These are phyloP conservation scores for Misgurnus anguillicaudatus DNA, from an alignment of 2,113 vertebrate species.

Conservation along the genomic window DNA sequence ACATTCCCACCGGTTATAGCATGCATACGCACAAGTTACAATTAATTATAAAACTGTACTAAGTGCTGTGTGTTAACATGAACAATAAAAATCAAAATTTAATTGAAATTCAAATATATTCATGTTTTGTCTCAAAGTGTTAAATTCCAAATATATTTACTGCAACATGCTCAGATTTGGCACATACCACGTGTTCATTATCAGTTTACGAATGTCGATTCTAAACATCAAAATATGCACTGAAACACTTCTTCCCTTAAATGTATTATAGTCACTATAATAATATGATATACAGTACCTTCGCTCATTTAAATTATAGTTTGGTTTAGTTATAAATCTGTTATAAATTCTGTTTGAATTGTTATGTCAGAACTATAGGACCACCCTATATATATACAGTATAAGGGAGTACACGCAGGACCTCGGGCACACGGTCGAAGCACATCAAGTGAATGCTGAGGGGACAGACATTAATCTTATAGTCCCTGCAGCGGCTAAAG, in stretches of 20 bases:
- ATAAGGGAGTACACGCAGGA: constrained; percentile 34
- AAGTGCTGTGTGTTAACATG: no score
- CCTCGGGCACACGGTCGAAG: constrained; percentile 24
- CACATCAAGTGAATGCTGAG: not conserved
- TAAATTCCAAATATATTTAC: not conserved
- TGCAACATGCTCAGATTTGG: not conserved
- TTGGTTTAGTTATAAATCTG: constrained; percentile 1
- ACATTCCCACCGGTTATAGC: no score
- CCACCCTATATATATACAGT: no score
- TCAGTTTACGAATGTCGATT: not conserved
- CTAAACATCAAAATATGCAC: not conserved
- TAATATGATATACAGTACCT: not conserved
- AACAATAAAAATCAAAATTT: not conserved
- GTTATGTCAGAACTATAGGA: constrained; percentile 27
- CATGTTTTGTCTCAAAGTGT: not conserved
- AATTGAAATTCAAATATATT: not conserved
- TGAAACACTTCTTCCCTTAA: not conserved
- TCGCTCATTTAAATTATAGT: not conserved
- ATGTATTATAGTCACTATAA: not conserved
- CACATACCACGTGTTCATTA: not conserved
- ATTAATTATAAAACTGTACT: no score
- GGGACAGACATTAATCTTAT: constrained; percentile 38
- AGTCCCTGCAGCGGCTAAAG: constrained; percentile 24
- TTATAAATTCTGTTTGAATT: constrained; percentile 33
- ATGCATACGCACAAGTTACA: no score